Evolutionary conservation across 2,888 invertebrate genomes (phyloP).

Genomic region (Drosophila picticornis): DNA sequence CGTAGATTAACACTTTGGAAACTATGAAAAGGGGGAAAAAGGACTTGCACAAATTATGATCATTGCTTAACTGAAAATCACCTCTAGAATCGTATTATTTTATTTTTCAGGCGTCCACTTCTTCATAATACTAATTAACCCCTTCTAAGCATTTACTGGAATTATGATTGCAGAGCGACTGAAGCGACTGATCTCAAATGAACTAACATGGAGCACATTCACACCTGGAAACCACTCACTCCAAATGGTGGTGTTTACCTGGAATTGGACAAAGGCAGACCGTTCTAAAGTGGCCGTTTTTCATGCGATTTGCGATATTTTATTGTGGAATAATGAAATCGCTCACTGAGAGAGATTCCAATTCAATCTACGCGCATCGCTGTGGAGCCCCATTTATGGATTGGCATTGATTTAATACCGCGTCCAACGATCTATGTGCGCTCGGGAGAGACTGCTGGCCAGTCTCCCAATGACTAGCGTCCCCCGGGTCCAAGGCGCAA

Average conservation of each 20-base stretch:
- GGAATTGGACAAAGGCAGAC: slow-evolving; percentile 33
- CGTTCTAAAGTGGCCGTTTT: slow-evolving; percentile 24
- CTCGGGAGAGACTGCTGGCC: neutral
- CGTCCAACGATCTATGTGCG: slow-evolving; percentile 36
- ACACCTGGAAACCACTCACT: slow-evolving; percentile 34
- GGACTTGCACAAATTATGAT: neutral
- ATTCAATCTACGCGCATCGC: slow-evolving; percentile 63
- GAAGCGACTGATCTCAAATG: slow-evolving; percentile 4
- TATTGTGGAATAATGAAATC: slow-evolving; percentile 77
- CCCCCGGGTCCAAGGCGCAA: slow-evolving; percentile 82
- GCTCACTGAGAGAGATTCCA: slow-evolving; percentile 77
- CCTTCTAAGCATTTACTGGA: neutral
- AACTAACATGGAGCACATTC: slow-evolving; percentile 34
- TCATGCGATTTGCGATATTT: slow-evolving; percentile 65
- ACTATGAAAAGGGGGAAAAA: neutral
- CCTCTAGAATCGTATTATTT: neutral
- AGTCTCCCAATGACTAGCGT: slow-evolving; percentile 59
- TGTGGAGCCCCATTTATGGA: slow-evolving; percentile 73
- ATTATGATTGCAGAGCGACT: slow-evolving; percentile 4
- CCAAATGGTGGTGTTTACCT: slow-evolving; percentile 23
- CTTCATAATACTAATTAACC: neutral
- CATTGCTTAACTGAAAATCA: neutral
- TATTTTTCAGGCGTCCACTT: neutral
- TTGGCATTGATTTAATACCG: slow-evolving; percentile 82
- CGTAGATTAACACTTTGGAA: neutral